Percentiles rank a stretch among this genome's conserved stretches.
phyloP scores from a whole-genome alignment of 2,888 invertebrate species.

The Diplazon laetatorius region DNA sequence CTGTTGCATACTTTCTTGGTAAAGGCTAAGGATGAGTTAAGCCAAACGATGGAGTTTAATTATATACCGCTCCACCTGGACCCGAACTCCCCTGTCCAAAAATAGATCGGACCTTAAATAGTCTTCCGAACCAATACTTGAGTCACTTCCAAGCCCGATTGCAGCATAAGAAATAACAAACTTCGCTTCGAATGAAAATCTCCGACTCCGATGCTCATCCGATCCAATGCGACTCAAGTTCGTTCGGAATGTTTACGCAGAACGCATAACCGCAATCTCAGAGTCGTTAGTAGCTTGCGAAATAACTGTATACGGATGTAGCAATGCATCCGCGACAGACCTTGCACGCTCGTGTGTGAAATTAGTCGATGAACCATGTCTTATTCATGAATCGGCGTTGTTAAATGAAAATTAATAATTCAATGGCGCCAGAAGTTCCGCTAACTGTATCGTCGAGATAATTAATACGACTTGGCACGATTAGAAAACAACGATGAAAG shows the following conservation, averaged over 20 bases:
- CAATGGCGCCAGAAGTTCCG: constrained; percentile 2
- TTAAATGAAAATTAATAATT: constrained; percentile 25
- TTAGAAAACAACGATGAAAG: not conserved
- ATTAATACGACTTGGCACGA: constrained; percentile 4
- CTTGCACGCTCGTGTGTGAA: constrained; percentile 41
- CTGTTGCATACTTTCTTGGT: not conserved
- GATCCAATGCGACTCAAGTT: constrained; percentile 33
- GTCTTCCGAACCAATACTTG: constrained; percentile 44
- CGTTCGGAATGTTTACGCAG: constrained; percentile 46
- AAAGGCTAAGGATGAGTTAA: too few species aligned
- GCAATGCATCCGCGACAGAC: constrained; percentile 39
- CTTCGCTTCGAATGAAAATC: constrained; percentile 32
- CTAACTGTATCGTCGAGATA: constrained; percentile 26
- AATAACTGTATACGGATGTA: constrained; percentile 54
- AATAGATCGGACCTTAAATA: constrained; percentile 56
- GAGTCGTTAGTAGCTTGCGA: constrained; percentile 40
- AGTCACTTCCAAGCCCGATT: constrained; percentile 35
- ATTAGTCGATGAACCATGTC: constrained; percentile 45
- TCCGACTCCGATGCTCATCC: constrained; percentile 47
- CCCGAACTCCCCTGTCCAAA: constrained; percentile 42
- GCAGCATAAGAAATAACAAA: constrained; percentile 37
- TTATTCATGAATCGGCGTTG: constrained; percentile 47
- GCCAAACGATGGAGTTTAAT: constrained; percentile 33
- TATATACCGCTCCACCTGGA: constrained; percentile 37
- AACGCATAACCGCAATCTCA: not conserved